Conservation (phyloP, 1,140 invertebrate species). For the Dreissena polymorpha region DNA sequence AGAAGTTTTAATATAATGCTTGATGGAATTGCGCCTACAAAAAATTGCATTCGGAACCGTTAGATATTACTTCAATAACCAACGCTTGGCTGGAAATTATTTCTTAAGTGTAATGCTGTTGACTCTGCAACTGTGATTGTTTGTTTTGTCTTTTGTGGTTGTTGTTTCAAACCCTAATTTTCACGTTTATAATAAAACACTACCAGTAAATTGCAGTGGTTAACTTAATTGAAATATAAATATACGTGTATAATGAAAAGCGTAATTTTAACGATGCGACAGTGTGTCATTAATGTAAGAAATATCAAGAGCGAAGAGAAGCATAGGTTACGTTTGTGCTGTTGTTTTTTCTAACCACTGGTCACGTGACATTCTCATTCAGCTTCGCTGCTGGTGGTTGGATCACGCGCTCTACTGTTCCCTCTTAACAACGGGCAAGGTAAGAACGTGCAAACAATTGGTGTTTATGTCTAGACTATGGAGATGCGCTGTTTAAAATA, state of each 20-base stretch:
- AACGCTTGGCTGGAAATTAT: neutral
- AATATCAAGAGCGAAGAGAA: neutral
- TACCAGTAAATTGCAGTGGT: too few relatives aligned
- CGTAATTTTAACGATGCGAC: neutral
- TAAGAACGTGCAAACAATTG: too few relatives aligned
- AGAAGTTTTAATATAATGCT: too few relatives aligned
- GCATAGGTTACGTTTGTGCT: neutral
- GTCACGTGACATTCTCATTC: constrained; percentile 6
- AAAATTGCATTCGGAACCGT: too few relatives aligned
- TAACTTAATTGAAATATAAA: too few relatives aligned
- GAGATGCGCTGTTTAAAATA: too few relatives aligned
- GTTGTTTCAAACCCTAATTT: too few relatives aligned
- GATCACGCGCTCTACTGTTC: constrained; percentile 40
- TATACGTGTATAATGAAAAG: neutral
- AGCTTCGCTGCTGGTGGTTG: constrained; percentile 12
- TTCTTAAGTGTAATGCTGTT: neutral
- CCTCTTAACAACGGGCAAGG: constrained; percentile 44
- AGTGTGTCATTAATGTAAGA: neutral
- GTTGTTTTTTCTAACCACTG: neutral
- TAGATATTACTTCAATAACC: too few relatives aligned
- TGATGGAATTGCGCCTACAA: too few relatives aligned
- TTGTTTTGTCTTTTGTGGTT: neutral
- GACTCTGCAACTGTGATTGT: neutral
- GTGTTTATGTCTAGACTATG: too few relatives aligned
- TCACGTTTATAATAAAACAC: too few relatives aligned